phyloP scores from a whole-genome alignment of 2,113 vertebrate species.

The Ptyas mucosa region DNA sequence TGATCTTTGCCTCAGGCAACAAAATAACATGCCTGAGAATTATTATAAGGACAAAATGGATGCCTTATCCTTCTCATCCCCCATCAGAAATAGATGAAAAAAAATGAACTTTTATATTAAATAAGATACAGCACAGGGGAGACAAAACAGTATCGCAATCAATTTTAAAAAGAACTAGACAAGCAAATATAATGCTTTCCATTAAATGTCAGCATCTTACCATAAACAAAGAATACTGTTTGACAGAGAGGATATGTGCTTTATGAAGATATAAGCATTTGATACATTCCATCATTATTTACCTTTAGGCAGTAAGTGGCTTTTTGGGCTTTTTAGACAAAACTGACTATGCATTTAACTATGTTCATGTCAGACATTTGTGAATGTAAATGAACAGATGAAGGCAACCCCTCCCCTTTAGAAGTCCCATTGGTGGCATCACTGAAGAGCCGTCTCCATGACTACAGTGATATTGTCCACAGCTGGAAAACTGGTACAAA shows the following conservation, averaged over 20 bases:
- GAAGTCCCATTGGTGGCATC: not conserved
- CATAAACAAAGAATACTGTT: not conserved
- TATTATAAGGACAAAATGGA: not conserved
- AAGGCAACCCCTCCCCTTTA: not conserved
- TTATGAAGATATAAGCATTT: not conserved
- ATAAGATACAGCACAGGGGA: not conserved
- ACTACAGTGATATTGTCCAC: not conserved
- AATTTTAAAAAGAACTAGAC: slow-evolving; percentile 1
- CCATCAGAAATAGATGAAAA: not conserved
- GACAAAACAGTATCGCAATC: not conserved
- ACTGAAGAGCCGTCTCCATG: not conserved
- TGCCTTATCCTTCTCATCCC: not conserved
- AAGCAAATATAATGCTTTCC: not conserved
- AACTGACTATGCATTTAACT: not conserved
- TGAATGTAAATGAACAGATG: not conserved
- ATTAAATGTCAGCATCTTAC: not conserved
- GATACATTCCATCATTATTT: slow-evolving; percentile 12
- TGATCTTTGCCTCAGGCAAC: not conserved
- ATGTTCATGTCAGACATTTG: not conserved
- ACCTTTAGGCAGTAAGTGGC: not conserved
- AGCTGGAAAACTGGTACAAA: not conserved
- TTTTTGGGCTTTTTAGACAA: not conserved
- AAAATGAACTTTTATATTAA: not conserved
- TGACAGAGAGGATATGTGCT: slow-evolving; percentile 5
- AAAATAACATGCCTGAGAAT: not conserved